Conservation (phyloP, 2,797 vertebrate species). For the Acrocephalus scirpaceus region DNA sequence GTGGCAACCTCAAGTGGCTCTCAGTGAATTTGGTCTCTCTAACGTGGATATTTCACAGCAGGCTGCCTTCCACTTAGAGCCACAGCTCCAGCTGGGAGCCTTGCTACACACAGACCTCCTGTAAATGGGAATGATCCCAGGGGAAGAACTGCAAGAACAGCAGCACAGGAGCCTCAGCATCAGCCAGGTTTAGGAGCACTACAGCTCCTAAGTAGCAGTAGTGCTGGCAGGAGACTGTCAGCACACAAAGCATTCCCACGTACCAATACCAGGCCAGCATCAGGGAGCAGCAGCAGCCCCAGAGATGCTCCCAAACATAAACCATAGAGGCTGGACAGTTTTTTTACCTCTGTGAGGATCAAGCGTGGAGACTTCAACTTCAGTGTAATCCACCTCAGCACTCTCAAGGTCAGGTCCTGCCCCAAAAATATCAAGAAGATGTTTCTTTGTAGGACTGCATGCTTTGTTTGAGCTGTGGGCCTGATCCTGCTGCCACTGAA, state of each 20-base stretch:
- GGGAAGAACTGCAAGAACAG: background rate
- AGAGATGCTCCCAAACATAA: background rate
- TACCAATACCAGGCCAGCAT: background rate
- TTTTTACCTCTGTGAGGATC: slow-evolving; percentile 81
- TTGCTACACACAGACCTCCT: background rate
- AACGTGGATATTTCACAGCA: background rate
- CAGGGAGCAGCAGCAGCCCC: background rate
- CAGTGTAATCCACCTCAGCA: slow-evolving; percentile 88
- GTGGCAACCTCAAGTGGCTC: background rate
- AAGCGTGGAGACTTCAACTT: slow-evolving; percentile 83
- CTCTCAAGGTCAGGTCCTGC: slow-evolving; percentile 75
- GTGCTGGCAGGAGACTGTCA: background rate
- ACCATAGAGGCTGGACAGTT: background rate
- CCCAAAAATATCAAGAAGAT: slow-evolving; percentile 70
- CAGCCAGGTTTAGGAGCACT: background rate
- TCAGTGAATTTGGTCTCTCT: background rate
- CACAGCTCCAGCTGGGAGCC: background rate
- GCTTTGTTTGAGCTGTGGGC: background rate
- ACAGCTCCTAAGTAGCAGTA: too few relatives aligned
- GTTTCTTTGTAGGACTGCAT: slow-evolving; percentile 44
- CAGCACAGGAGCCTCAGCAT: background rate
- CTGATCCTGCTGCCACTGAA: slow-evolving; percentile 22
- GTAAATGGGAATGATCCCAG: background rate
- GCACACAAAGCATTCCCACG: background rate
- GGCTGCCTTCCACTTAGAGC: background rate